phyloP scores from a whole-genome alignment of 2,888 invertebrate genomes.

The Campaea margaritaria region DNA sequence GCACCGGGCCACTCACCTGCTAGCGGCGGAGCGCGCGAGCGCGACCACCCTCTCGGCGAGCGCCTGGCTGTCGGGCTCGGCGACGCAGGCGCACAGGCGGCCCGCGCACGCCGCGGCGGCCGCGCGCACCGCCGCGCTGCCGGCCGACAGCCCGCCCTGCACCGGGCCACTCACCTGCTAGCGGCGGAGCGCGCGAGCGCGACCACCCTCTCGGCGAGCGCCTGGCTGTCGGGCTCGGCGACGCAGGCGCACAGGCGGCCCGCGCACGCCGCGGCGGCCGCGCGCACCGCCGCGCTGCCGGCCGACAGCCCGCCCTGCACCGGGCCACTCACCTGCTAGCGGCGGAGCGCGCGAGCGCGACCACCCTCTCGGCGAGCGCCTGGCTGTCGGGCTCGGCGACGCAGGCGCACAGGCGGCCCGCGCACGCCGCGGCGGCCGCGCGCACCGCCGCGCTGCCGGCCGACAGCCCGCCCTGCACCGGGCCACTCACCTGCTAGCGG shows the following conservation, averaged over 20 bases:
- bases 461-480: no score
- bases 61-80: conserved; percentile 69
- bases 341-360: no score
- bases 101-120: conserved; percentile 98
- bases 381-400: no score
- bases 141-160: conserved; percentile 89
- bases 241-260: conserved; percentile 89
- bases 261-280: conserved; percentile 97
- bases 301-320: conserved; percentile 89
- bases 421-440: no score
- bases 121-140: conserved; percentile 93
- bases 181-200: no score
- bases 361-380: no score
- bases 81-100: conserved; percentile 86
- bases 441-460: no score
- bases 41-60: conserved; percentile 67
- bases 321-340: no score
- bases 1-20: conserved; percentile 39
- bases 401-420: no score
- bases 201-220: conserved; percentile 68
- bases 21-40: conserved; percentile 62
- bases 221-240: conserved; percentile 67
- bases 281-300: conserved; percentile 92
- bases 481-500: no score
- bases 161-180: no score